These are phyloP conservation scores for Brassicogethes aeneus DNA, from an alignment of 2,888 invertebrate species.

Conservation along the genomic window DNA sequence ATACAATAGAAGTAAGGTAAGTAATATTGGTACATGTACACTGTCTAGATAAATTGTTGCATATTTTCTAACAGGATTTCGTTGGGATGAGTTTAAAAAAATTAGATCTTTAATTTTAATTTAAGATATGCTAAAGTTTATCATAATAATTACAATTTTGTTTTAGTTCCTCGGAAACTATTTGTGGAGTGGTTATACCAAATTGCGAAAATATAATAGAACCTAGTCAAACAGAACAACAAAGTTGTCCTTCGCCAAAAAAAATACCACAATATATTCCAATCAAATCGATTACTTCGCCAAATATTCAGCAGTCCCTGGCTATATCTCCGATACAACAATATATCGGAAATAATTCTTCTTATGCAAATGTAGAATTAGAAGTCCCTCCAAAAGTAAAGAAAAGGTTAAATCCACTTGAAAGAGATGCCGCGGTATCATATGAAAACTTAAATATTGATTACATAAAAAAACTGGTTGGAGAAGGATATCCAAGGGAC, in stretches of 20 bases:
- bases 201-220: slow-evolving; percentile 40
- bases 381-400: slow-evolving; percentile 29
- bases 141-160: too few relatives aligned
- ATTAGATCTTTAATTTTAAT: too few relatives aligned
- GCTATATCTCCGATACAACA: slow-evolving; percentile 9
- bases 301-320: slow-evolving; percentile 31
- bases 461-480: slow-evolving; percentile 79
- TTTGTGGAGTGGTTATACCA: slow-evolving; percentile 62
- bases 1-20: slow-evolving; percentile 13
- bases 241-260: slow-evolving; percentile 32
- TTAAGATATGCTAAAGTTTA: too few relatives aligned
- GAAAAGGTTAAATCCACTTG: slow-evolving; percentile 33
- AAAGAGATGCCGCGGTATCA: slow-evolving; percentile 41
- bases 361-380: slow-evolving; percentile 29
- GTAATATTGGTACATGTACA: too few relatives aligned
- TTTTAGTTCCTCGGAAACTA: slow-evolving; percentile 62
- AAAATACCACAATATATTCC: slow-evolving; percentile 19
- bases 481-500: slow-evolving; percentile 85
- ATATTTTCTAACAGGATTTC: too few relatives aligned
- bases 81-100: too few relatives aligned
- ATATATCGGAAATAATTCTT: slow-evolving; percentile 8
- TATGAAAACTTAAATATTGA: slow-evolving; percentile 89
- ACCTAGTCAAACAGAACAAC: slow-evolving; percentile 27
- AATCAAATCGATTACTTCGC: slow-evolving; percentile 50
- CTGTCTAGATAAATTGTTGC: too few relatives aligned